These are phyloP conservation scores for Ceratotherium simum DNA, from an alignment of 2,113 vertebrate species.

Conservation along the genomic window DNA sequence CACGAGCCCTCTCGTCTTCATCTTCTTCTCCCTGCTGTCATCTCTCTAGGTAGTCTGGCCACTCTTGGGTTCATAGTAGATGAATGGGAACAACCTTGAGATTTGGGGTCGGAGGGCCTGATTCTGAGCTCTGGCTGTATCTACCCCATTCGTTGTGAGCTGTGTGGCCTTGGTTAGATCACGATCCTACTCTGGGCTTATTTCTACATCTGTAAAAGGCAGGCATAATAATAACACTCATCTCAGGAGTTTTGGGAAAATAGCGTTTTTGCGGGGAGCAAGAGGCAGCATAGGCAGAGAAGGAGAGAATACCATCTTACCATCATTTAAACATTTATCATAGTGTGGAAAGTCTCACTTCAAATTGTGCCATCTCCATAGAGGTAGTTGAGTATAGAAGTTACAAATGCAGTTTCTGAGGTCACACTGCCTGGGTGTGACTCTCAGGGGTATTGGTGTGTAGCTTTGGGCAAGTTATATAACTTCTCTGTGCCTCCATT, in stretches of 20 bases:
- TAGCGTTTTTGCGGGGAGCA: not conserved
- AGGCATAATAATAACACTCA: not conserved
- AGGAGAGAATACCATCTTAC: not conserved
- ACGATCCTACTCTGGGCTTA: not conserved
- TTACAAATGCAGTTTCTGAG: not conserved
- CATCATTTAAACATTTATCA: not conserved
- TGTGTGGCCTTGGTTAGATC: not conserved
- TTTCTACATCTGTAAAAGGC: not conserved
- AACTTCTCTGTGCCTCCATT: not conserved
- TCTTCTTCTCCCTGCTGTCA: not conserved
- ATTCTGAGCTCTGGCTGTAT: not conserved
- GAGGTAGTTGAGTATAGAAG: not conserved
- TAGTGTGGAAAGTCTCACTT: accelerated
- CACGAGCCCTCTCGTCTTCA: accelerated
- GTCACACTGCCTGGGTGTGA: not conserved
- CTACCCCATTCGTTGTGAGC: not conserved
- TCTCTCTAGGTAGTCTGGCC: not conserved
- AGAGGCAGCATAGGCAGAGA: not conserved
- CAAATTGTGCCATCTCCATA: accelerated
- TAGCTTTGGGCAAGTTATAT: not conserved
- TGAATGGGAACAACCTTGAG: not conserved
- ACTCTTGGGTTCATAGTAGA: not conserved
- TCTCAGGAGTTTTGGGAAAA: not conserved
- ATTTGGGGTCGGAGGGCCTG: not conserved
- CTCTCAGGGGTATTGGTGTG: accelerated